These are phyloP conservation scores for Uria lomvia DNA, from an alignment of 2,113 vertebrate species.

Conservation along the genomic window DNA sequence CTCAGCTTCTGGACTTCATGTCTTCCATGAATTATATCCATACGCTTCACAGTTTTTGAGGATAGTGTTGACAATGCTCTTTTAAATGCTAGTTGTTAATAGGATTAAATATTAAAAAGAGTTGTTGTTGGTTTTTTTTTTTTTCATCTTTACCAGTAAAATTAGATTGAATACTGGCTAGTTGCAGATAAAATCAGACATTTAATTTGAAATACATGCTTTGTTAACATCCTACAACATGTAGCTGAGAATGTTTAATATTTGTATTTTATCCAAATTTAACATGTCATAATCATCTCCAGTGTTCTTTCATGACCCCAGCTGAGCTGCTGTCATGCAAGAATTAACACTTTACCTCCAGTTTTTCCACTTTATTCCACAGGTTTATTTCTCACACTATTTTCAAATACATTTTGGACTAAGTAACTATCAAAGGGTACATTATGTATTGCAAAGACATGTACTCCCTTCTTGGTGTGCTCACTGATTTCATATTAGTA, in stretches of 20 bases:
- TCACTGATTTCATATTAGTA: neutral
- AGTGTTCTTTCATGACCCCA: neutral
- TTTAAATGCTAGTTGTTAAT: neutral
- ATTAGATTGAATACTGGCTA: neutral
- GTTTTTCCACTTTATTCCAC: neutral
- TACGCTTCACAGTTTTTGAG: neutral
- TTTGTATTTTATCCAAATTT: neutral
- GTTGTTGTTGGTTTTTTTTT: rapidly evolving
- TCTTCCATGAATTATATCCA: neutral
- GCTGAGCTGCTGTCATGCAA: neutral
- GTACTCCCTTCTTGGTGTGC: neutral
- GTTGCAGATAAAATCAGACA: neutral
- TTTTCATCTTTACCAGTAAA: neutral
- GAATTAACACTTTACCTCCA: neutral
- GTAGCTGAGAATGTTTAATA: neutral
- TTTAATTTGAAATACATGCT: neutral
- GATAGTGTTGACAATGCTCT: neutral
- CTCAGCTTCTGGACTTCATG: neutral
- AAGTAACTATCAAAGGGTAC: neutral
- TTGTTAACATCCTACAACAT: neutral
- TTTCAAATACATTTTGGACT: neutral
- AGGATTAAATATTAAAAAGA: neutral
- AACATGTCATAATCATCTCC: neutral
- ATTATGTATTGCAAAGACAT: neutral
- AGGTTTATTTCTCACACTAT: neutral